Conservation (phyloP, 2,888 invertebrate genomes). For the Ischnura elegans region DNA sequence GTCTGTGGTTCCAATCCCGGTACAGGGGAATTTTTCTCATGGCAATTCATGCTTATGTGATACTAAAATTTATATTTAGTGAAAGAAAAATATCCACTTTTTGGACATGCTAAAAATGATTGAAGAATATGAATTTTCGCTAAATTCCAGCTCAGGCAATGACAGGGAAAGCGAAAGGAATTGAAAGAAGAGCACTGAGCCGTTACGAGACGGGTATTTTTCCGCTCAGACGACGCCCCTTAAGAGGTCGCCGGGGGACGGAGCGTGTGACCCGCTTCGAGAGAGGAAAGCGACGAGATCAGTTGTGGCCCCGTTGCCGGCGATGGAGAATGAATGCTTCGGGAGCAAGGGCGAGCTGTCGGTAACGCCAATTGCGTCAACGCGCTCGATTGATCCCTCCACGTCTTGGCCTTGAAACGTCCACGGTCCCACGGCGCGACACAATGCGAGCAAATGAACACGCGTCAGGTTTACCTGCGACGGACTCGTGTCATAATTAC, state of each 20-base stretch:
- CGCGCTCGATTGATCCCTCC: background rate
- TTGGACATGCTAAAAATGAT: no score
- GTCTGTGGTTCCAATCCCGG: no score
- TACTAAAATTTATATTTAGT: no score
- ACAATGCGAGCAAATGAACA: background rate
- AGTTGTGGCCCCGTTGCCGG: background rate
- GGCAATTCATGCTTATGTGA: no score
- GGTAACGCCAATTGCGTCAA: background rate
- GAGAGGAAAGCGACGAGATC: background rate
- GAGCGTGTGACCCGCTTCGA: background rate
- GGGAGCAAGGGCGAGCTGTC: background rate
- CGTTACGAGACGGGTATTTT: background rate
- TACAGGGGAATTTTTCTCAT: no score
- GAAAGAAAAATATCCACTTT: no score
- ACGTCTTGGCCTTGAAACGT: background rate
- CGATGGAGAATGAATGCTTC: background rate
- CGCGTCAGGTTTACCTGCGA: background rate
- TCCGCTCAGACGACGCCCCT: background rate
- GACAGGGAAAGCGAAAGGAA: background rate
- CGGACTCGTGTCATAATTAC: background rate
- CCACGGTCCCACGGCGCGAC: background rate
- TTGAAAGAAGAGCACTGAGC: background rate
- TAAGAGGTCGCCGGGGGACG: background rate
- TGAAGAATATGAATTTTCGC: background rate
- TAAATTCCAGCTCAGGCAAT: background rate